A percentile compares a stretch with the other conserved stretches of the same genome.
Evolutionary conservation across 1,140 invertebrate genomes (phyloP).

Genomic region (Ganaspis sp.): DNA sequence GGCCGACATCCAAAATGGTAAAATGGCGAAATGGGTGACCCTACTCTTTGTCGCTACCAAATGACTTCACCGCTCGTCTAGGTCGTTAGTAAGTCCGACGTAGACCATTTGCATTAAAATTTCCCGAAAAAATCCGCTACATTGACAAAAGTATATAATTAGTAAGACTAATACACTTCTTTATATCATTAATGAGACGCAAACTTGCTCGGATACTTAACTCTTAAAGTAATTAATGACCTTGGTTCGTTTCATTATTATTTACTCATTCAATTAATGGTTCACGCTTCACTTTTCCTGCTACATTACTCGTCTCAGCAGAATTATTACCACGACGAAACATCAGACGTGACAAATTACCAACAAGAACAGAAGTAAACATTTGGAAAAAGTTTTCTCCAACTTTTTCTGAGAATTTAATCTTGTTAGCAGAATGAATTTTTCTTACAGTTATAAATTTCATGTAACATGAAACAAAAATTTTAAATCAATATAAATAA

Average conservation of each 20-base stretch:
- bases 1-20: slow-evolving; percentile 34
- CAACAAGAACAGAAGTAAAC: neutral
- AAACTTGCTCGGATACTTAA: neutral
- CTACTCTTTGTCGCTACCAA: neutral
- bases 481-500: too few relatives aligned
- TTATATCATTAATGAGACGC: neutral
- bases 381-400: neutral
- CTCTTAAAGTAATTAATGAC: neutral
- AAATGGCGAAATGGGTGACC: slow-evolving; percentile 31
- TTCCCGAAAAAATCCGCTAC: neutral
- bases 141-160: neutral
- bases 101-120: neutral
- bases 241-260: neutral
- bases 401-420: neutral
- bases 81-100: neutral
- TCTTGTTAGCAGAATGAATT: neutral
- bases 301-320: neutral
- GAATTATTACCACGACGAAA: neutral
- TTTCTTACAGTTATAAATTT: neutral
- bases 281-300: neutral
- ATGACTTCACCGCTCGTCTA: neutral
- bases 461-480: too few relatives aligned
- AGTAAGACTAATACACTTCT: neutral
- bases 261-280: neutral
- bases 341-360: slow-evolving; percentile 1